Conservation (phyloP, 2,797 vertebrate genomes). For the Momotus momota region DNA sequence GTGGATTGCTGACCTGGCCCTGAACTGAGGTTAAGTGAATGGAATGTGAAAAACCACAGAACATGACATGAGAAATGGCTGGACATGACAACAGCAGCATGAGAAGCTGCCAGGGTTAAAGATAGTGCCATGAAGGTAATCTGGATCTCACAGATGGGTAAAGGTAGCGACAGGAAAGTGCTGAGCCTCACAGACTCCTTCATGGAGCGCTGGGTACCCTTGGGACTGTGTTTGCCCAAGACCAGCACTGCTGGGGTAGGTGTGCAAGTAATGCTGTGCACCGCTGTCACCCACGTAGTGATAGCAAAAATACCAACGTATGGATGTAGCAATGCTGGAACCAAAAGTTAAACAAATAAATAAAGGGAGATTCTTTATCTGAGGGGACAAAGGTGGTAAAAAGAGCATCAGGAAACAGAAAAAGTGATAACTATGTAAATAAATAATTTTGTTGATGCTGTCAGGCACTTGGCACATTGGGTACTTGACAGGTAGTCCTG, state of each 20-base stretch:
- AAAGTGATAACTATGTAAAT: accelerated
- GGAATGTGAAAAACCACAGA: not conserved
- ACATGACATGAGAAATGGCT: not conserved
- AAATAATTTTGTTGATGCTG: not conserved
- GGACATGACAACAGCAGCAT: not conserved
- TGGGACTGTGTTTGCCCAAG: not conserved
- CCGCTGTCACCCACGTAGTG: not conserved
- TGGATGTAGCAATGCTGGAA: not conserved
- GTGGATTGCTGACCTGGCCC: not conserved
- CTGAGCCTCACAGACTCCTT: not conserved
- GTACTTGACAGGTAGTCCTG: not conserved
- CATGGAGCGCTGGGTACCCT: not conserved
- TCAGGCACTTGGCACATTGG: not conserved
- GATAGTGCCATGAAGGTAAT: not conserved
- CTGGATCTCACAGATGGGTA: not conserved
- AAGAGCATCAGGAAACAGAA: not conserved
- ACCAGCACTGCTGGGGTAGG: not conserved
- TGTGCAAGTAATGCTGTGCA: not conserved
- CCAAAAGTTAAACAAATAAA: not conserved
- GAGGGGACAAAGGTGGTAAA: not conserved
- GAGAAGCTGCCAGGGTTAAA: not conserved
- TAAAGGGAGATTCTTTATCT: not conserved
- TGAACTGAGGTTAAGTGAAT: not conserved
- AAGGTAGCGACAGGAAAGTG: not conserved
- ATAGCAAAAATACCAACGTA: not conserved